Evolutionary conservation across 2,797 vertebrate genomes (phyloP), one percentile per base, ranked within the genome.

Genomic region (Sebastes trivittatus): DNA sequence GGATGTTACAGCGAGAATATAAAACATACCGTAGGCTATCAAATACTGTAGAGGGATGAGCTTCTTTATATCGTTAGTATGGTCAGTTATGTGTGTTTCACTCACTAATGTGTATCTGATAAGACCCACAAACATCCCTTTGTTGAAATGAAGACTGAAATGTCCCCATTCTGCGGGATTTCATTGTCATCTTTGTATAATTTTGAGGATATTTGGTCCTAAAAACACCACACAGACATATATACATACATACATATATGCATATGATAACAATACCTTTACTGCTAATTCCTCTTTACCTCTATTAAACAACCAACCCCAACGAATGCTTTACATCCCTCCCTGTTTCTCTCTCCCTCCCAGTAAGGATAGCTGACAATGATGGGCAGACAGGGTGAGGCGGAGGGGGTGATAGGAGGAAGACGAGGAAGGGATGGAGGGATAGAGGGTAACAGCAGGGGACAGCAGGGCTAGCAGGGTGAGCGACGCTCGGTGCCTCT

Each of bases 401-500:
- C 63, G 86, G 86, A 77, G 74, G 83, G 84, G 85, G 65, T 80
- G 89, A 88, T 73, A 76, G 78, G 83, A 81, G 82, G 83, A 89
- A 83, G 88, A 89, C 42, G 68, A 87, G 89, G 83, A 72, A 88
- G 87, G 83, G 82, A 87, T 80, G 80, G 78, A 83, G 77, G 91
- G 85, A 87, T 89, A 87, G 91, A 93, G 92, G 90, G 90, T 93
- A 93, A 93, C 93, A 94, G 93, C 90, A 89, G 92, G 93, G 92
- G 90, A 93, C 92, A 93, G 93, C 87, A 81, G 91, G 94, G 93
- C 90, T 83, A 87, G 90, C 83, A 82, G 92, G 94, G 94, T 94
- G 94, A 95, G 91, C 89, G 89, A 93, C 89, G 91, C 94, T 90
- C 66, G 3, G 87, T 88, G 93, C 92, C 94, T 95, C 96, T 95